phyloP scores from a whole-genome alignment of 2,797 vertebrate genomes.

The Siniperca obscura region DNA sequence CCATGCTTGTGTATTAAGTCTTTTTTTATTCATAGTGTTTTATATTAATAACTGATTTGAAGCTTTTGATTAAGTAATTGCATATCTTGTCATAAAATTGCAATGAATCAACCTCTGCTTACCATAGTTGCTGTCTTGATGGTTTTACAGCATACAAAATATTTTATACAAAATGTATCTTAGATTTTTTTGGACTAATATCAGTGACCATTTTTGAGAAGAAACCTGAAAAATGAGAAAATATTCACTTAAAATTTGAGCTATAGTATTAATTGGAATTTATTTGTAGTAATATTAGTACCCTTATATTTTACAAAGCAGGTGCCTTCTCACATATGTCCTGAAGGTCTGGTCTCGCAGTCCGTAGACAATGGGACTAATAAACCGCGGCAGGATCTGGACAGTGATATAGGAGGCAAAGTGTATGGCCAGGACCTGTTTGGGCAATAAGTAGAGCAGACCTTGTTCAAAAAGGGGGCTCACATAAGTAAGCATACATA shows the following conservation, averaged over 20 bases:
- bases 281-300: neutral
- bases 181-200: neutral
- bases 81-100: neutral
- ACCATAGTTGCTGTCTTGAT: neutral
- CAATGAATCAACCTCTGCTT: neutral
- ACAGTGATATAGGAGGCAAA: constrained; percentile 33
- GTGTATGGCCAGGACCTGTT: neutral
- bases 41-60: neutral
- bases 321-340: constrained; percentile 28
- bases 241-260: neutral
- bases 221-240: neutral
- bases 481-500: constrained; percentile 58
- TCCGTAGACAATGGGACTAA: constrained; percentile 63
- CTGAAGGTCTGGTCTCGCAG: constrained; percentile 61
- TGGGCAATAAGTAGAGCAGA: constrained; percentile 35
- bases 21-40: neutral
- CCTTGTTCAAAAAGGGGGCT: constrained; percentile 23
- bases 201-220: neutral
- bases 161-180: neutral
- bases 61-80: neutral
- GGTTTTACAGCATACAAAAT: neutral
- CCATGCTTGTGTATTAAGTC: too few relatives aligned
- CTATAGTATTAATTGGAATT: neutral
- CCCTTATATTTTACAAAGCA: constrained; percentile 20
- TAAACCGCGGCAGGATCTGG: constrained; percentile 55